phyloP scores from a whole-genome alignment of 2,797 vertebrate species.

The Neoniphon sammara region DNA sequence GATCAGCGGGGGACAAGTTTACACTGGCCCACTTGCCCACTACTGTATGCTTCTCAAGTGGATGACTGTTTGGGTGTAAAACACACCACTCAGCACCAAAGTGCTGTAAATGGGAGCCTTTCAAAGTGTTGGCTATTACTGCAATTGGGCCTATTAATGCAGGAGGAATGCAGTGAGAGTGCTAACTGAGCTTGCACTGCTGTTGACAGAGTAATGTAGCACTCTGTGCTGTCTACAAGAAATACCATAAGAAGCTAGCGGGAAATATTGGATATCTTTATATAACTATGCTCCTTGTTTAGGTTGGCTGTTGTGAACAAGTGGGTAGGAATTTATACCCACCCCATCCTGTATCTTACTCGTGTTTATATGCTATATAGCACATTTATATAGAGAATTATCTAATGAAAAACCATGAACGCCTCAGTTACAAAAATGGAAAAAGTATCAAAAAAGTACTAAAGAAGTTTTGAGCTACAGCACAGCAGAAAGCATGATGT shows the following conservation, averaged over 20 bases:
- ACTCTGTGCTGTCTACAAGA: conserved; percentile 4
- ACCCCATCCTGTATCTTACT: too few species aligned
- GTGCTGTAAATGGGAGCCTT: conserved; percentile 46
- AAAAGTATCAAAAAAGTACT: too few species aligned
- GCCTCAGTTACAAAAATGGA: too few species aligned
- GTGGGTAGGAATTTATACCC: too few species aligned
- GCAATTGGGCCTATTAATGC: conserved; percentile 39
- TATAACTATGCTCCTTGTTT: neutral
- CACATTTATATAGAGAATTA: too few species aligned
- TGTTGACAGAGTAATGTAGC: conserved; percentile 19
- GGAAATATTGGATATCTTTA: conserved; percentile 1
- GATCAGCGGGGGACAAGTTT: conserved; percentile 64
- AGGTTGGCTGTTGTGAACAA: neutral
- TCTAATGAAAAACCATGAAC: too few species aligned
- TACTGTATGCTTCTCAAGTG: conserved; percentile 45
- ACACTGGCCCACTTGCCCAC: conserved; percentile 48
- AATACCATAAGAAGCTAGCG: neutral
- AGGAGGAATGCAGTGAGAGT: conserved; percentile 23
- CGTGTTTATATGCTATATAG: too few species aligned
- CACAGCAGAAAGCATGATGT: too few species aligned
- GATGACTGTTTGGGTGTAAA: conserved; percentile 65
- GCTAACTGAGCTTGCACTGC: neutral
- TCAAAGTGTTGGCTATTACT: conserved; percentile 39
- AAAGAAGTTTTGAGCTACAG: too few species aligned
- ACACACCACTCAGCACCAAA: conserved; percentile 51